Evolutionary conservation across 2,797 vertebrate species (phyloP).

Genomic region (Parambassis ranga): DNA sequence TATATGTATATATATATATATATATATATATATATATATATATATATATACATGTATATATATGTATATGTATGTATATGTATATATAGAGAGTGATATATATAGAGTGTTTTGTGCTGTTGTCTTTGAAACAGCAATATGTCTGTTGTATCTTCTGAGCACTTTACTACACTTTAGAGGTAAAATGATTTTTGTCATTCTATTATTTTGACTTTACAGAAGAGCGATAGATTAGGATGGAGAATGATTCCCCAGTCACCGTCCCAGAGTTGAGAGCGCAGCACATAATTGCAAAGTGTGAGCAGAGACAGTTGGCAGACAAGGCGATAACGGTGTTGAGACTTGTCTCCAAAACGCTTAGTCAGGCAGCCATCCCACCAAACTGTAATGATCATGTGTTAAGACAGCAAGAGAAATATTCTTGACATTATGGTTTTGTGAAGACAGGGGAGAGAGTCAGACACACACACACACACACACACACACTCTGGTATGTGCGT

Average conservation of each 20-base stretch:
- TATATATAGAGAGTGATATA: no score
- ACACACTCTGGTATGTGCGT: conserved; percentile 58
- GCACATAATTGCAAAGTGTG: conserved; percentile 72
- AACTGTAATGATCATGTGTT: conserved; percentile 75
- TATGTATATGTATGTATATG: no score
- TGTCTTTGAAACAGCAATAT: conserved; percentile 22
- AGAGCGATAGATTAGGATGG: background rate
- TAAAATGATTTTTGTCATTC: background rate
- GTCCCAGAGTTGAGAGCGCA: conserved; percentile 29
- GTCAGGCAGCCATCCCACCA: conserved; percentile 71
- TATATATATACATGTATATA: no score
- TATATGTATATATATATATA: no score
- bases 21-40: no score
- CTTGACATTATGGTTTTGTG: conserved; percentile 72
- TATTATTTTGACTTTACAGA: background rate
- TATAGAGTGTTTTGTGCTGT: conserved; percentile 7
- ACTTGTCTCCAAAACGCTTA: conserved; percentile 73
- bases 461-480: no score
- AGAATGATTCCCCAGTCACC: conserved; percentile 6
- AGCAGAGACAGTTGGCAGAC: conserved; percentile 70
- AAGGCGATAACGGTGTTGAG: conserved; percentile 60
- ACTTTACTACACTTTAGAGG: background rate
- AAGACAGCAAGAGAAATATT: conserved; percentile 69
- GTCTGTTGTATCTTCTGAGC: no score
- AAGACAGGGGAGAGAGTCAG: conserved; percentile 54